These are phyloP conservation scores for Zaprionus tsacasi DNA, from an alignment of 1,140 invertebrate species.

Conservation along the genomic window DNA sequence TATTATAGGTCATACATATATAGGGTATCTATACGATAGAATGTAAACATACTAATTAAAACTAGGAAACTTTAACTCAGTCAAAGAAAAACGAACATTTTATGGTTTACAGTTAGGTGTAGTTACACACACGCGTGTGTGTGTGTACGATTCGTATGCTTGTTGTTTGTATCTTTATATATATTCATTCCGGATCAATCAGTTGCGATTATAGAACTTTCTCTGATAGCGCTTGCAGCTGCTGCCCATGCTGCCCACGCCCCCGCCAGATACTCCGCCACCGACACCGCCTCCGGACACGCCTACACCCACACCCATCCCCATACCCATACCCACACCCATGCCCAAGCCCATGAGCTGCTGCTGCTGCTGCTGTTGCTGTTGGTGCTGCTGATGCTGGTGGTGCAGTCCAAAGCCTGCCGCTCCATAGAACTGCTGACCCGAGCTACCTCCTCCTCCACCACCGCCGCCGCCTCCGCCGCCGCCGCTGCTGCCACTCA, in stretches of 20 bases:
- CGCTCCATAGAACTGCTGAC: slow-evolving; percentile 65
- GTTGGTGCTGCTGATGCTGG: slow-evolving; percentile 56
- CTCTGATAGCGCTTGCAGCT: slow-evolving; percentile 83
- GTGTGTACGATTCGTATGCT: neutral
- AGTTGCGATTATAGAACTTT: slow-evolving; percentile 83
- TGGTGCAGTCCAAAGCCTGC: slow-evolving; percentile 62
- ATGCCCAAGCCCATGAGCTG: slow-evolving; percentile 63
- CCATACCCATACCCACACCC: slow-evolving; percentile 43
- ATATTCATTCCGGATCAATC: slow-evolving; percentile 7
- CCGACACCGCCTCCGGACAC: slow-evolving; percentile 24
- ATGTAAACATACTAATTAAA: slow-evolving; percentile 43
- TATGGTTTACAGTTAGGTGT: slow-evolving; percentile 31
- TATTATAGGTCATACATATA: slow-evolving; percentile 5
- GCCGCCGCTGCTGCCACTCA: slow-evolving; percentile 48
- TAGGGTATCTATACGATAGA: slow-evolving; percentile 3
- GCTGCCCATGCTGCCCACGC: slow-evolving; percentile 71
- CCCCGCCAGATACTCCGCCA: slow-evolving; percentile 42
- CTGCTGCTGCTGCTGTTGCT: slow-evolving; percentile 46
- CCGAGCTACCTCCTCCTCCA: slow-evolving; percentile 21
- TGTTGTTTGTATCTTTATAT: slow-evolving; percentile 6
- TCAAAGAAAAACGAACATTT: slow-evolving; percentile 74
- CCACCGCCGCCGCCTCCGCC: slow-evolving; percentile 25
- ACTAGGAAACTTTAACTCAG: slow-evolving; percentile 76
- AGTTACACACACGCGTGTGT: neutral
- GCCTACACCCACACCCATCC: slow-evolving; percentile 40